A percentile compares a stretch with the other conserved stretches of the same genome.
Evolutionary conservation across 2,888 invertebrate species (phyloP).

Genomic region (Stictocephala bisonia): DNA sequence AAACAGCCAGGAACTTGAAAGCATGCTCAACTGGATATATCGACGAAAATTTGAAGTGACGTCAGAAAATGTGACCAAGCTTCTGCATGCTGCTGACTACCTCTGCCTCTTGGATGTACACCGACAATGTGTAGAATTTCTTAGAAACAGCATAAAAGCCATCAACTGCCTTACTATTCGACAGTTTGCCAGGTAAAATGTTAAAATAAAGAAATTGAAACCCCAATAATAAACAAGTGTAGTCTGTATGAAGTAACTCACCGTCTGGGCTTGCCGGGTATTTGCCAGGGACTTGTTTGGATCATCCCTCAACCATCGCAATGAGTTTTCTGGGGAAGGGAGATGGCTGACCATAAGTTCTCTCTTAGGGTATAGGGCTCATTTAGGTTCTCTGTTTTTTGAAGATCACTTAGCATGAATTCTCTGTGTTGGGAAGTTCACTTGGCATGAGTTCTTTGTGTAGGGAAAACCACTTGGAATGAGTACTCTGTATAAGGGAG

Average conservation of each 20-base stretch:
- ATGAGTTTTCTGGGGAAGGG: no score
- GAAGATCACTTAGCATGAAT: no score
- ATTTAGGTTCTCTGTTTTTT: no score
- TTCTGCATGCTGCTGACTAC: constrained; percentile 89
- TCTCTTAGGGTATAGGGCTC: no score
- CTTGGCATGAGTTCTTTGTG: no score
- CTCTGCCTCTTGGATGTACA: constrained; percentile 85
- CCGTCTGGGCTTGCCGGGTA: neutral
- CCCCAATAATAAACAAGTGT: neutral
- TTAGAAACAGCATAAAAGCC: constrained; percentile 75
- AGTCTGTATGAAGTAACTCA: neutral
- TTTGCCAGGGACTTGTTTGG: neutral
- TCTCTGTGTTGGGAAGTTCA: no score
- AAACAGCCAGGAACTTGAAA: constrained; percentile 78
- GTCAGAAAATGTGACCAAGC: constrained; percentile 81
- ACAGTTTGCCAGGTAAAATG: constrained; percentile 76
- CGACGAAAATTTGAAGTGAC: constrained; percentile 80
- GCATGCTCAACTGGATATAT: constrained; percentile 88
- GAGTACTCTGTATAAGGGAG: no score
- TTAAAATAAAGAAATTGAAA: neutral
- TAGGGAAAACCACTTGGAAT: no score
- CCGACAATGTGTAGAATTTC: constrained; percentile 82
- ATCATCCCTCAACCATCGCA: neutral
- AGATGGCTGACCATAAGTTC: no score
- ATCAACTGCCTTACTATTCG: constrained; percentile 87